Evolutionary conservation across 2,888 invertebrate species (phyloP), one percentile per base, ranked within the genome.

Genomic region (Scelioninae gen. 2): DNA sequence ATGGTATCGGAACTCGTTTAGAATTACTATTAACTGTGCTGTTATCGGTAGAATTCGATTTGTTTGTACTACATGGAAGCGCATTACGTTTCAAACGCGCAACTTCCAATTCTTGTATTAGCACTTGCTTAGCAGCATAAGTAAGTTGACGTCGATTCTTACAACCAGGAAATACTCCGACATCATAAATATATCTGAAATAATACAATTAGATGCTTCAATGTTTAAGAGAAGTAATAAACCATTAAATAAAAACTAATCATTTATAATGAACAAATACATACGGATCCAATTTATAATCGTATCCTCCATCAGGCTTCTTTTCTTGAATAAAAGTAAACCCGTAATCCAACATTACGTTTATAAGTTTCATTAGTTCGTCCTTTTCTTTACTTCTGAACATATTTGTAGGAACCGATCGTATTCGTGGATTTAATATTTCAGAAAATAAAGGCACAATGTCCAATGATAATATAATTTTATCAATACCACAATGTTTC

Each of bases 321-420:
- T 93, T 91, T 71, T 94, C 92, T 85, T 97, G 97, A 0, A 91
- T 88, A 85, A 95, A 96, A 60, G 91, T 92, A 74, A 98, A 87
- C 71, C 96, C 96, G 86, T 96, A 94, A 83, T 95, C 94, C 50
- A 96, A 91, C 96, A 98, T 94, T 0, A 94, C 89, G 76, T 91
- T 89, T 9, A 97, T 93, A 22, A 96, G 91, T 19, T 91, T 87
- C 0, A 88, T 83, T 25, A 98, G 83, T 39, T 92, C 91, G 10
- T 88, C 88, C 53, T 91, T 92, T 86, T 96, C 96, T 73, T 88
- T 88, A 2, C 89, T 87, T 15, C 92, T 93, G 87, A 93, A 95
- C 53, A 96, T 85, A 88, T 95, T 91, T 9, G 88, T 87, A 76
- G 90, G 90, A 25, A 85, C 79, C 16, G 84, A 82, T n/a, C 85